Evolutionary conservation across 2,113 vertebrate species (phyloP).

Genomic region (Melanotaenia duboulayi): DNA sequence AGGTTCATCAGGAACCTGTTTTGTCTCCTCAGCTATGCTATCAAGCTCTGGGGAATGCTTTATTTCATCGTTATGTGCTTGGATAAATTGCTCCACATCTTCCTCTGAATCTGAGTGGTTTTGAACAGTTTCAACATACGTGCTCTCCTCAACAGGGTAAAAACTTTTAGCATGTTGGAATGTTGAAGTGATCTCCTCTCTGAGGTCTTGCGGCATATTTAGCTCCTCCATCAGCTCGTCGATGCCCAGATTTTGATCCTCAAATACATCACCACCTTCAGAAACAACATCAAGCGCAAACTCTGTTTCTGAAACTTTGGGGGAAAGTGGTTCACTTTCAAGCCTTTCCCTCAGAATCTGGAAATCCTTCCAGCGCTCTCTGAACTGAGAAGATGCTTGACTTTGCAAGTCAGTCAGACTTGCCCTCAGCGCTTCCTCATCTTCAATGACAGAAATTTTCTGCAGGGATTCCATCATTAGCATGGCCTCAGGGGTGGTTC

Average conservation of each 20-base stretch:
- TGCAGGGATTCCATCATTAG: constrained; percentile 86
- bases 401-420: constrained; percentile 84
- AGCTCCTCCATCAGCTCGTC: constrained; percentile 78
- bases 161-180: constrained; percentile 52
- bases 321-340: constrained; percentile 66
- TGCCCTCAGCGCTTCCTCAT: constrained; percentile 84
- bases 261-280: constrained; percentile 57
- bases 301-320: constrained; percentile 69
- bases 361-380: constrained; percentile 76
- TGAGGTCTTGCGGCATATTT: constrained; percentile 74
- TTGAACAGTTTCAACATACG: constrained; percentile 42
- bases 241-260: constrained; percentile 57
- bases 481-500: constrained; percentile 82
- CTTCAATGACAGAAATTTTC: constrained; percentile 81
- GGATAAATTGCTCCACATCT: constrained; percentile 53
- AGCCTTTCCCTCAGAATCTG: constrained; percentile 64
- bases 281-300: constrained; percentile 66
- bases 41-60: constrained; percentile 30
- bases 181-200: constrained; percentile 68
- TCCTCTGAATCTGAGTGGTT: constrained; percentile 59
- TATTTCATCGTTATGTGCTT: constrained; percentile 4
- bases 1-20: not conserved
- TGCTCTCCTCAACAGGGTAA: constrained; percentile 58
- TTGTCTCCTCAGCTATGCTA: constrained; percentile 4
- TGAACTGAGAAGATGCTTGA: constrained; percentile 75